Conservation (phyloP, 2,797 vertebrate genomes). For the Dryobates pubescens region DNA sequence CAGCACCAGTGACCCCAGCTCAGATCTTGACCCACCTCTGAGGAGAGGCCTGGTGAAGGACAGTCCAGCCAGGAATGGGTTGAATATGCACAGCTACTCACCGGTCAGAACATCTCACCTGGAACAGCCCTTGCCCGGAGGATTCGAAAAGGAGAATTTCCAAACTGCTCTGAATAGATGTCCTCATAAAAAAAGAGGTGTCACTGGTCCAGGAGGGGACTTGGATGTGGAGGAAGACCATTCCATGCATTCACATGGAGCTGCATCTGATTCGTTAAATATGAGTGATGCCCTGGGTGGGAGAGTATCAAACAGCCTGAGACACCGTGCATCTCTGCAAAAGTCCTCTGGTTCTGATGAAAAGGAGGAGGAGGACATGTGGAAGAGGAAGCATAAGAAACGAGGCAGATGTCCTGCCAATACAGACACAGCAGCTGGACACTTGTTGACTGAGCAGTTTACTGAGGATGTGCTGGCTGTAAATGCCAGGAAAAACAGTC, state of each 20-base stretch:
- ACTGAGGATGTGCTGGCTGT: constrained; percentile 29
- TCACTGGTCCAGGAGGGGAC: constrained; percentile 76
- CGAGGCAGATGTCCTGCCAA: constrained; percentile 6
- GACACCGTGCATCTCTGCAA: background rate
- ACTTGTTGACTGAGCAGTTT: constrained; percentile 35
- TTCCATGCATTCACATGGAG: background rate
- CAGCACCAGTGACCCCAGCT: background rate
- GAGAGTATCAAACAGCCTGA: constrained; percentile 21
- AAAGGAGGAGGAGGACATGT: constrained; percentile 16
- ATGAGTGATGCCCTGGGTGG: background rate
- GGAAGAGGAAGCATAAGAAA: constrained; percentile 47
- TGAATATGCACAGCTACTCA: constrained; percentile 68
- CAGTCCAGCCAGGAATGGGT: constrained; percentile 74
- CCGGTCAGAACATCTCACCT: constrained; percentile 65
- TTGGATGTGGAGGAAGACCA: constrained; percentile 68
- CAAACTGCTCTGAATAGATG: background rate
- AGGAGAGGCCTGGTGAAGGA: constrained; percentile 69
- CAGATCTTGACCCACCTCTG: constrained; percentile 63
- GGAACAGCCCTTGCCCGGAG: constrained; percentile 72
- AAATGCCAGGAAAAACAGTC: constrained; percentile 52
- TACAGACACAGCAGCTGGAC: background rate
- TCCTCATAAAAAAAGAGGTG: constrained; percentile 67
- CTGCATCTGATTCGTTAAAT: constrained; percentile 1
- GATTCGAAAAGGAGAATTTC: constrained; percentile 70
- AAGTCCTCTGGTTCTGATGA: constrained; percentile 63